These are phyloP conservation scores for Lophius piscatorius DNA, from an alignment of 2,113 vertebrate species.

Conservation along the genomic window DNA sequence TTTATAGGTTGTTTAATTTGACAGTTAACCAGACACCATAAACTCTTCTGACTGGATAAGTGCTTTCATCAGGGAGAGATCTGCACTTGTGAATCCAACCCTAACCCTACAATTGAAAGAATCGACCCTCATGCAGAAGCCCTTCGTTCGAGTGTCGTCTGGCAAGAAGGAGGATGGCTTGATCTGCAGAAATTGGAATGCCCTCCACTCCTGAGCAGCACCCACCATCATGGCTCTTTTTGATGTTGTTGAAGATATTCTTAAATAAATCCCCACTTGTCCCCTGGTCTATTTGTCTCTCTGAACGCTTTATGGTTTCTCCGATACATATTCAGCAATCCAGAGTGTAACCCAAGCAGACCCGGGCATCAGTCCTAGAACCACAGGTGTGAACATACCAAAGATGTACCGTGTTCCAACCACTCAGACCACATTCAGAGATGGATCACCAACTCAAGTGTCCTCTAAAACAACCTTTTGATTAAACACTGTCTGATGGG, in stretches of 20 bases:
- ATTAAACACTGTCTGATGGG: too few relatives aligned
- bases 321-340: neutral
- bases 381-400: neutral
- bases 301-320: neutral
- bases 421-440: too few relatives aligned
- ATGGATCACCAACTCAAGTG: too few relatives aligned
- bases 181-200: slow-evolving; percentile 25
- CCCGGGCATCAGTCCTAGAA: too few relatives aligned
- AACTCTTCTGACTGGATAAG: neutral
- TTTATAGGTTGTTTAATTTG: neutral
- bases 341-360: too few relatives aligned
- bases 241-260: slow-evolving; percentile 57
- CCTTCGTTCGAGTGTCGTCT: neutral
- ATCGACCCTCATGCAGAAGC: slow-evolving; percentile 11
- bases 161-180: neutral
- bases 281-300: slow-evolving; percentile 19
- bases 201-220: neutral
- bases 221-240: slow-evolving; percentile 59
- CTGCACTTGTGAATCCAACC: slow-evolving; percentile 31
- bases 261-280: slow-evolving; percentile 67
- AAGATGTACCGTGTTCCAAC: too few relatives aligned
- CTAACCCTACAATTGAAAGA: too few relatives aligned
- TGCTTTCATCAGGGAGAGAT: slow-evolving; percentile 2
- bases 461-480: too few relatives aligned
- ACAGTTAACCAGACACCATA: neutral